Evolutionary conservation across 2,113 vertebrate genomes (phyloP).

Genomic region (Halichoerus grypus): DNA sequence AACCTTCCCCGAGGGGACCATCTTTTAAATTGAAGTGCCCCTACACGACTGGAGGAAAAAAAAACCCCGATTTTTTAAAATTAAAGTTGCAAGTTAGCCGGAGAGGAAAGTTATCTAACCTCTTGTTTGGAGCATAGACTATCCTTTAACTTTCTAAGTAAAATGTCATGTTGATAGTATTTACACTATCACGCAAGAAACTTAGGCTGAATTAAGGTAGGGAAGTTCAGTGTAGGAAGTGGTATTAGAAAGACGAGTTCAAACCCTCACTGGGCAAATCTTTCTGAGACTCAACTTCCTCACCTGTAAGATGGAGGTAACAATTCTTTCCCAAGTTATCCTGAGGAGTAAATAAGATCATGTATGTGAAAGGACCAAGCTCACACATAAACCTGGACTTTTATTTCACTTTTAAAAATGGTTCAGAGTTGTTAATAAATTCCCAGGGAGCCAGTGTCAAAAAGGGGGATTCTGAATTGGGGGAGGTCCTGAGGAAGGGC

Average conservation of each 20-base stretch:
- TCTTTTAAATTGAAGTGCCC: neutral
- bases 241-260: neutral
- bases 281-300: neutral
- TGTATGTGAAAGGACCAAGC: neutral
- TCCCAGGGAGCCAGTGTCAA: neutral
- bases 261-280: neutral
- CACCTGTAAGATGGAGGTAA: neutral
- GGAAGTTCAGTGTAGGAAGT: neutral
- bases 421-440: neutral
- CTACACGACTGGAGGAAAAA: neutral
- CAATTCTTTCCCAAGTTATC: neutral
- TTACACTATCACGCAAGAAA: neutral
- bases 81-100: neutral
- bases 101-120: constrained; percentile 4
- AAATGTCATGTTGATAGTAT: neutral
- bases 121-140: neutral
- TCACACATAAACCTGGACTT: neutral
- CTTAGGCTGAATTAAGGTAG: neutral
- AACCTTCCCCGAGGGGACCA: neutral
- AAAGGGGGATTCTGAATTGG: neutral
- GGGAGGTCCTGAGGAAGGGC: neutral
- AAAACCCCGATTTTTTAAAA: neutral
- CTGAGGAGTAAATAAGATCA: neutral
- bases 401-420: neutral
- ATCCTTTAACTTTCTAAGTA: neutral